phyloP scores from a whole-genome alignment of 2,888 invertebrate genomes.

The Cephonodes hylas region DNA sequence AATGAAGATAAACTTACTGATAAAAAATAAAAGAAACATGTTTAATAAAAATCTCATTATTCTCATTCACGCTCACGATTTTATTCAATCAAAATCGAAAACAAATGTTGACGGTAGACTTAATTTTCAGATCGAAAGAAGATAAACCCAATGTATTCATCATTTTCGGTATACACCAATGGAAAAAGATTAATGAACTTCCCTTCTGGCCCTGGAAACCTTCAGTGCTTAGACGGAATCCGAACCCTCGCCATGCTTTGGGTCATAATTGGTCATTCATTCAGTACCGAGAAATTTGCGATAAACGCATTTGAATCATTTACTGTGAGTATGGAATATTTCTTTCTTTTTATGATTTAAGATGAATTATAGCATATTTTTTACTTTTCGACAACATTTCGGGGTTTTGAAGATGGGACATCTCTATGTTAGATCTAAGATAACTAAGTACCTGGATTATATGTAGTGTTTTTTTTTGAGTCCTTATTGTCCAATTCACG shows the following conservation, averaged over 20 bases:
- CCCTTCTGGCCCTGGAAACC: slow-evolving; percentile 40
- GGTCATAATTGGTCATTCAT: slow-evolving; percentile 66
- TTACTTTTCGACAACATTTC: no score
- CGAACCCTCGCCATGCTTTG: slow-evolving; percentile 68
- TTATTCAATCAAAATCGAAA: neutral
- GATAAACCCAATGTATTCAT: slow-evolving; percentile 22
- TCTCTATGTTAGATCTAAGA: no score
- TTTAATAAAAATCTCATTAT: no score
- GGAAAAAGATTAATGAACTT: slow-evolving; percentile 51
- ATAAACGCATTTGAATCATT: slow-evolving; percentile 38
- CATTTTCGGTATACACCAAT: slow-evolving; percentile 57
- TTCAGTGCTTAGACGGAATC: slow-evolving; percentile 70
- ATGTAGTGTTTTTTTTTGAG: no score
- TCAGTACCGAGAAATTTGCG: slow-evolving; percentile 27
- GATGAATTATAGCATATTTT: neutral
- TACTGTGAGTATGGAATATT: slow-evolving; percentile 28
- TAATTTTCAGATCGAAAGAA: slow-evolving; percentile 41
- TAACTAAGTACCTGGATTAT: no score
- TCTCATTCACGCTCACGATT: neutral
- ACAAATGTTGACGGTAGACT: no score
- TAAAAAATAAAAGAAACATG: no score
- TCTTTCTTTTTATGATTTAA: neutral
- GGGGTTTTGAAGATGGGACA: no score
- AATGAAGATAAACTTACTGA: no score
- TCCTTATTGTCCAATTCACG: no score